phyloP scores from a whole-genome alignment of 2,113 vertebrate species.

The Arothron firmamentum region DNA sequence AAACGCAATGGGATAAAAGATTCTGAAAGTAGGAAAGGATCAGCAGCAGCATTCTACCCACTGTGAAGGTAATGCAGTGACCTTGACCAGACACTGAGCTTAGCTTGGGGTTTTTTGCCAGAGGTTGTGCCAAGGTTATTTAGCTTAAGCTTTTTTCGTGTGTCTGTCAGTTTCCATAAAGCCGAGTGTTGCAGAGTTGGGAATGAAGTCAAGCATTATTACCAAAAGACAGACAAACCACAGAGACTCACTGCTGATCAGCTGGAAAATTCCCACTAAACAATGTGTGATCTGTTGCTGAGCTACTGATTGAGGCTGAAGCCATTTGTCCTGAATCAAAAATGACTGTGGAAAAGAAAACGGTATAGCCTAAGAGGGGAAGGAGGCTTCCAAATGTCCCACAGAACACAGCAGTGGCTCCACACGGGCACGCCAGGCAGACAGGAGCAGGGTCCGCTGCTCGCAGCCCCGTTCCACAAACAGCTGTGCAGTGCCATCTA shows the following conservation, averaged over 20 bases:
- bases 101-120: constrained; percentile 53
- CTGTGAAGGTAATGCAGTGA: constrained; percentile 49
- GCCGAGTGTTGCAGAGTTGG: constrained; percentile 15
- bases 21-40: constrained; percentile 56
- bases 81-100: constrained; percentile 52
- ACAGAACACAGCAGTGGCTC: constrained; percentile 39
- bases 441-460: neutral
- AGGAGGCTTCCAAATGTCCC: constrained; percentile 66
- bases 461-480: constrained; percentile 18
- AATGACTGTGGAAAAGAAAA: constrained; percentile 61
- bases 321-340: constrained; percentile 39
- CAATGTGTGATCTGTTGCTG: constrained; percentile 37
- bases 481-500: constrained; percentile 78
- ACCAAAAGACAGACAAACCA: neutral
- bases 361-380: constrained; percentile 52
- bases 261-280: constrained; percentile 25
- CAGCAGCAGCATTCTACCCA: constrained; percentile 29
- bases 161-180: constrained; percentile 19
- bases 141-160: constrained; percentile 32
- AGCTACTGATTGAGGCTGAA: constrained; percentile 47
- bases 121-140: constrained; percentile 56
- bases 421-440: constrained; percentile 33
- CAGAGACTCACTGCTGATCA: constrained; percentile 8
- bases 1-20: constrained; percentile 53
- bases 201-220: constrained; percentile 24